Base-by-base conservation (phyloP, 2,797 vertebrate species). In the Caiman crocodilus region DNA sequence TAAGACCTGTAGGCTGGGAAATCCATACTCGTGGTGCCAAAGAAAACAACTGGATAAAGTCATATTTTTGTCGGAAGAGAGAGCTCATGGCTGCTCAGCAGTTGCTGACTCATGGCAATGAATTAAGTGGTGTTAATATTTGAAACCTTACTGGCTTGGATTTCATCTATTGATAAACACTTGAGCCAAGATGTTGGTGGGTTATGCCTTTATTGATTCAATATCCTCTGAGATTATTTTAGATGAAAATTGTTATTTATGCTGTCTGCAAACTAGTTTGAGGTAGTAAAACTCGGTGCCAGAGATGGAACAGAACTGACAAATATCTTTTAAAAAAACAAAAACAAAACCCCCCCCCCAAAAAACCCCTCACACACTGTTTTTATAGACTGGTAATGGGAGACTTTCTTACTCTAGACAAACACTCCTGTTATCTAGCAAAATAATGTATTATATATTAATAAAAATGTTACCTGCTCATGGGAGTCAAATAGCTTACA, bases 221-320 rank as follows among this genome's bases (percentile, higher is more conserved):
- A 7, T 0, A 1, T 78, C 90, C 32, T 80, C 82, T 57, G 67
- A 1, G 6, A 10, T 50, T 83, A 73, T 77, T 77, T 89, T 32
- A 4, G 5, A 7, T 85, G 88, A 25, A 5, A 30, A 17, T 35
- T 76, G 21, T 57, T 30, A 80, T 64, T 16, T 79, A 21, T 11
- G 13, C 25, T 30, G 30, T 42, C 79, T 74, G 76, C 81, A 92
- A 79, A 78, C 56, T 14, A 56, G 84, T 92, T 60, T 89, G 11
- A 81, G 55, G 60, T 6, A 80, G 74, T 55, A 42, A 80, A 90
- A 84, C 25, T n/a, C 67, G 35, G 5, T 58, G 6, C 8, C 1
- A 25, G 23, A 76, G 26, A 73, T 95, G 59, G 64, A 55, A 78
- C 78, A 83, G 63, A 85, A 69, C 26, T 90, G 73, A 10, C 1